Base-by-base conservation (phyloP, 2,888 invertebrate species). In the Drosophila seclusa region DNA sequence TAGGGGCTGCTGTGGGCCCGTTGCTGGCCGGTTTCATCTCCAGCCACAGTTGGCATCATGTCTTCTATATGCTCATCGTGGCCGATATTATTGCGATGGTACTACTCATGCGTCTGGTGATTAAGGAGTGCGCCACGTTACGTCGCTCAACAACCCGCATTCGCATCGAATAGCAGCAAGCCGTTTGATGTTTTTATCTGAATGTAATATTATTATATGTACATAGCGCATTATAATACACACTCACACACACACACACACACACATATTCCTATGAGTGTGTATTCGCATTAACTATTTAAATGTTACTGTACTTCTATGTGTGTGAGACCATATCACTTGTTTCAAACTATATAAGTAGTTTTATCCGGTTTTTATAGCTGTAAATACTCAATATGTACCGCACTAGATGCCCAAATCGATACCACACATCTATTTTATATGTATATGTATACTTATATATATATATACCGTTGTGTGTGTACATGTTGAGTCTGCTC, bases 1-100 rank as follows among this genome's bases (percentile, higher is more conserved):
- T 93, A 71, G 93, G 99, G 64, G 99, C 99, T 53, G 99, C 99
- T 0, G 94, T 99, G 27, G 99, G 99, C 0, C 99, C 99, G 0
- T 94, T 98, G 83, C 91, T 99, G 65, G 98, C 97, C 3, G 99
- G 97, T 58, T 94, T 97, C 54, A 96, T 98, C 13, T 96, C 97
- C 0, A 93, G 94, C 77, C 91, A 93, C 40, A 96, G 96, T 21
- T 98, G 98, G 98, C 94, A 96, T 52, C 95, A 96, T 90, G 98
- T 99, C 1, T 98, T 99, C 94, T 95, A 96, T 87, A 97, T 98
- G 97, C 95, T 99, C 18, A 98, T 99, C 92, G 91, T 94, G 0
- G 96, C 98, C 29, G 96, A 98, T 92, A 92, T 96, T 21, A 90
- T 96, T 57, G 98, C 98, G 0, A 94, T 98, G 68, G 78, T 97